Conservation (phyloP, 2,113 vertebrate species). For the Psammodynastes pulverulentus region DNA sequence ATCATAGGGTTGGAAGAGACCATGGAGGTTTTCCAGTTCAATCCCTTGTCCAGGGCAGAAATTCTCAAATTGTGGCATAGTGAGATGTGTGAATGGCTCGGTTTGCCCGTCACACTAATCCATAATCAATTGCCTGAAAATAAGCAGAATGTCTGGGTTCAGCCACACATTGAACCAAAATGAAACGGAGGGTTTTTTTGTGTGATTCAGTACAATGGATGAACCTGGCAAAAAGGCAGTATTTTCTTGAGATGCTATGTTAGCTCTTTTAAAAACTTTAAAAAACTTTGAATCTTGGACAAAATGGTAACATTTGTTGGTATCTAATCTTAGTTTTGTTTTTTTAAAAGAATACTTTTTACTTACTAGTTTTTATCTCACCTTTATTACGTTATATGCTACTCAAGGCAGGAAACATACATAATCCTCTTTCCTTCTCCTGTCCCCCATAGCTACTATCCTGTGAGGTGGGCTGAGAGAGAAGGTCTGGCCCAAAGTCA, state of each 20-base stretch:
- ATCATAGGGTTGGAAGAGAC: neutral
- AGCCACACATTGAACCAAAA: neutral
- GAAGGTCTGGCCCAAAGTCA: neutral
- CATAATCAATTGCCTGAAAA: neutral
- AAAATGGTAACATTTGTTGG: neutral
- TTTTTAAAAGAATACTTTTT: neutral
- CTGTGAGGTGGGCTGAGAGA: neutral
- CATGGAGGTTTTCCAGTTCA: neutral
- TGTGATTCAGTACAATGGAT: neutral
- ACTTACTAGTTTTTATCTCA: neutral
- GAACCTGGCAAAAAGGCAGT: neutral
- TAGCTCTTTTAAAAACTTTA: neutral
- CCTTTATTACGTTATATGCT: neutral
- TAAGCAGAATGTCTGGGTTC: neutral
- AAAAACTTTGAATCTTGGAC: neutral
- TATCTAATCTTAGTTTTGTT: neutral
- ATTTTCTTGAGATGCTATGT: neutral
- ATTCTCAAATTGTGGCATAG: neutral
- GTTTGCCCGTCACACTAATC: neutral
- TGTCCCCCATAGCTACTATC: neutral
- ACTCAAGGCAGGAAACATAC: neutral
- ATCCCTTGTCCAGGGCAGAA: neutral
- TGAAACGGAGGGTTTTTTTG: neutral
- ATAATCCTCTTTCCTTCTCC: neutral
- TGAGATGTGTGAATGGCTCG: neutral